Conservation (phyloP, 2,113 vertebrate species). For the Campylomormyrus tamandua region DNA sequence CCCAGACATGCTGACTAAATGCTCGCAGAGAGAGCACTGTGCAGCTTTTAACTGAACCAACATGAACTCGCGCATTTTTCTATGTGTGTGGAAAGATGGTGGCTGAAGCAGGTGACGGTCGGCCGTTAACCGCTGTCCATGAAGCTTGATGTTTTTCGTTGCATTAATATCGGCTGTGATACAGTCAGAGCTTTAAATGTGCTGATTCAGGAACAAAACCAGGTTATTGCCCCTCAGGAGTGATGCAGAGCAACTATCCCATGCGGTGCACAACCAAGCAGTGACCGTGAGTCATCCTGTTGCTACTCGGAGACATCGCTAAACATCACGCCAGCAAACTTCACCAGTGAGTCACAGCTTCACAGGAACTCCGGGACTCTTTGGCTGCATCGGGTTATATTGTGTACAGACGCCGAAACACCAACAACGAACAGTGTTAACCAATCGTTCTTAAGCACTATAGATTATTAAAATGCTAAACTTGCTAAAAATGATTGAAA, state of each 20-base stretch:
- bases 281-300: neutral
- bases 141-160: neutral
- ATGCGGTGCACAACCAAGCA: neutral
- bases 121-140: neutral
- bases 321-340: neutral
- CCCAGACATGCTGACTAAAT: neutral
- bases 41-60: conserved; percentile 2
- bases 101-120: neutral
- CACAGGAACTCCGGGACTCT: neutral
- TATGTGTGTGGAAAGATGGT: neutral
- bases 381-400: neutral
- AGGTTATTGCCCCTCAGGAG: neutral
- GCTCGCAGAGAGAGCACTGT: neutral
- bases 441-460: neutral
- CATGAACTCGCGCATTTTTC: neutral
- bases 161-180: neutral
- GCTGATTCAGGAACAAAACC: neutral
- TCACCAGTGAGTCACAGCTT: neutral
- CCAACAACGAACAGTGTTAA: neutral
- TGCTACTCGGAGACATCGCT: neutral
- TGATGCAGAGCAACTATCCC: neutral
- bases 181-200: neutral
- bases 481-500: neutral
- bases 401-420: neutral
- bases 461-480: neutral